Base-by-base conservation (phyloP, 2,797 vertebrate genomes). In the Huso huso region DNA sequence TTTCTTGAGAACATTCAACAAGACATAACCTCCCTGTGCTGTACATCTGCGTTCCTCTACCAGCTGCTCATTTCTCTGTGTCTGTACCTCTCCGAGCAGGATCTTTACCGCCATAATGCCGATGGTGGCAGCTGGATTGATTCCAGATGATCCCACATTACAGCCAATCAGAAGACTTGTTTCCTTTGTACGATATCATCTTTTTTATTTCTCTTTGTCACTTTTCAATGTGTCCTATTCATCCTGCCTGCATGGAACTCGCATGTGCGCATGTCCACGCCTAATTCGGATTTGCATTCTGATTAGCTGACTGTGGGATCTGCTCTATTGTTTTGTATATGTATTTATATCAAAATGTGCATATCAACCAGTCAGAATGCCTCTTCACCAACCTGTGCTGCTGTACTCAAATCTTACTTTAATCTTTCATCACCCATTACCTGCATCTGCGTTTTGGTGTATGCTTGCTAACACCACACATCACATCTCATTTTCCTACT, bases 51-150 rank as follows among this genome's bases (percentile, higher is more conserved):
- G 62, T 82, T 52, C 78, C 68, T 76, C 63, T 52, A 23, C 72
- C 73, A 73, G 63, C 70, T 70, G 53, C 66, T 81, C 71, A 67
- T 81, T 68, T 71, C 74, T 76, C 76, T 84, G 78, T 88, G 71
- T 90, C 79, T 91, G 76, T 88, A 69, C 84, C 78, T 92, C 78
- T 88, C 82, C 84, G 85, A 82, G 88, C 90, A 98, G 96, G 95
- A 95, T 99, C 87, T 99, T 99, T 93, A 99, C 96, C 76, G 93
- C 96, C 85, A 87, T 99, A 79, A 95, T 99, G 95, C 96, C 96
- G 82, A 99, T 99, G 96, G 95, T 99, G 84, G 94, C 94, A 70
- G 95, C 96, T 82, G 96, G 96, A 83, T 88, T 98, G 92, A 95
- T 98, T 86, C 84, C 92, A 86, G 96, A 98, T 10, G 96, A 99